Base-by-base conservation (phyloP, 2,113 vertebrate genomes). In the Mixornis gularis region DNA sequence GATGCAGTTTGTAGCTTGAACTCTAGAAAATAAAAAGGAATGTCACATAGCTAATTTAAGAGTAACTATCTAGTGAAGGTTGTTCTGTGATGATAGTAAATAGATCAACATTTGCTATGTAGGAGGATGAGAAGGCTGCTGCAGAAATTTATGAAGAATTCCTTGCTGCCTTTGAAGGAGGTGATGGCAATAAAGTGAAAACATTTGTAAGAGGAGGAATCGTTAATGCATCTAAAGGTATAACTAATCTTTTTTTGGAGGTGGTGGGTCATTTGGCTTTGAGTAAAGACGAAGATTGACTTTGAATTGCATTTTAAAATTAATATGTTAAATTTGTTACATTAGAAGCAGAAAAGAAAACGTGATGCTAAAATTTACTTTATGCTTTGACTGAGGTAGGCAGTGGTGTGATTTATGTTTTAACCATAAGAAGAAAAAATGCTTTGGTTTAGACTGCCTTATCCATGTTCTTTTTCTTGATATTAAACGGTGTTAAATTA, bases 141-240 rank as follows among this genome's bases (percentile, higher is more conserved):
- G 99, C 99, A 70, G 99, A 99, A 94, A 99, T 99, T 80, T 99
- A 99, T 93, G 99, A 99, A 96, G 99, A 99, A 94, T 99, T 99
- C 97, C 99, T 99, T 73, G 99, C 99, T 94, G 99, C 99, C 26
- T 99, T 99, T 97, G 99, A 99, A 98, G 99, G 99, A 96, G 98
- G 98, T 63, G 98, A 99, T 92, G 98, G 97, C 69, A 98, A 98
- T 84, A 99, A 99, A 97, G 99, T 99, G 68, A 99, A 99, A 97
- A 98, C 99, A 3, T 99, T 99, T 97, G 99, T 99, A 62, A 98
- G 99, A 79, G 99, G 99, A 85, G 99, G 99, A 91, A 97, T 99
- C 93, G 98, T 99, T 94, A 99, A 99, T 97, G 98, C 99, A 83
- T 97, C 98, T 70, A 99, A 99, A 98, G 99, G 99, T 99, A 97